Evolutionary conservation across 1,140 invertebrate genomes (phyloP).

Genomic region (Euschistus heros): DNA sequence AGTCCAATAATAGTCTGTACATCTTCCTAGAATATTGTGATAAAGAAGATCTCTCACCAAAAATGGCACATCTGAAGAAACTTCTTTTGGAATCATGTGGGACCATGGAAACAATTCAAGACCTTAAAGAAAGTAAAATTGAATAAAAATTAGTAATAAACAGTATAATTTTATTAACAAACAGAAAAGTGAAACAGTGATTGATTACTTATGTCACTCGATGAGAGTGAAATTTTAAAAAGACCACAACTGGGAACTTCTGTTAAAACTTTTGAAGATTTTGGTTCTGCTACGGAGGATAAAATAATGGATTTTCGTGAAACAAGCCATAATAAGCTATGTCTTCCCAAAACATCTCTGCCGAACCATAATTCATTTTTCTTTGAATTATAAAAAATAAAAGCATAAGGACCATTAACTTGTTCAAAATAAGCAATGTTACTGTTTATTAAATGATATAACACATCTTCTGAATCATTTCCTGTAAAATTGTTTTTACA

Average conservation of each 20-base stretch:
- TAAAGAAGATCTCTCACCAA: not conserved
- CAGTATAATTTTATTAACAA: not conserved
- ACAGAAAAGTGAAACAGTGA: not conserved
- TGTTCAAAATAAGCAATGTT: not conserved
- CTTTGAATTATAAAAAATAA: not conserved
- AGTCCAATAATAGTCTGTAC: not conserved
- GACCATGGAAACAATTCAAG: not conserved
- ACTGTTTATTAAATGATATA: not conserved
- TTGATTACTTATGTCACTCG: not conserved
- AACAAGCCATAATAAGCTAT: conserved; percentile 1
- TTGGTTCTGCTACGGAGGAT: not conserved
- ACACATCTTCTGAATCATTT: conserved; percentile 9
- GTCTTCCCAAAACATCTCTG: conserved; percentile 8
- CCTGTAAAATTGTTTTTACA: no score
- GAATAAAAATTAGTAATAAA: not conserved
- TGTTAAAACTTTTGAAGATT: not conserved
- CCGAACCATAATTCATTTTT: conserved; percentile 10
- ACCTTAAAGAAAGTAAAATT: not conserved
- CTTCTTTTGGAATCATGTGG: not conserved
- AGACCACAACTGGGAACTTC: conserved; percentile 1
- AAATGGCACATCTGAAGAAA: not conserved
- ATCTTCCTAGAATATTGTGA: not conserved
- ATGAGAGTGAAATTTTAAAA: not conserved
- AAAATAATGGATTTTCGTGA: not conserved
- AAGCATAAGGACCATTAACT: conserved; percentile 2